These are phyloP conservation scores for Toxostoma redivivum DNA, from an alignment of 2,113 vertebrate genomes.

Conservation along the genomic window DNA sequence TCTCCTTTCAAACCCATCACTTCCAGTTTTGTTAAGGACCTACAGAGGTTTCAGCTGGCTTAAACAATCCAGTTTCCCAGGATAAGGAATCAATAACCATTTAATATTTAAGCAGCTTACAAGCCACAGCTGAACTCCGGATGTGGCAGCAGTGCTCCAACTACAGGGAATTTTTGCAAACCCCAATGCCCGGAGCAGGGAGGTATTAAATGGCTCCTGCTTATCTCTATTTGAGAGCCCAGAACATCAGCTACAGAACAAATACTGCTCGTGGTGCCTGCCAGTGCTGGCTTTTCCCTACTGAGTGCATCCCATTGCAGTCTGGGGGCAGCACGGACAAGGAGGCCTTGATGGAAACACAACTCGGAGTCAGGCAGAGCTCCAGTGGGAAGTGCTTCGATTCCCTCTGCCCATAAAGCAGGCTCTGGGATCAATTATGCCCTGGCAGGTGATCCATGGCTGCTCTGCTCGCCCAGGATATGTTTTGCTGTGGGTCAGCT, in stretches of 20 bases:
- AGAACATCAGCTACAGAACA: background rate
- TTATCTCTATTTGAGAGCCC: background rate
- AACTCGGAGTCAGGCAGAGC: background rate
- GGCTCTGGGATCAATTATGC: background rate
- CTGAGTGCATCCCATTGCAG: background rate
- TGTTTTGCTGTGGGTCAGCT: background rate
- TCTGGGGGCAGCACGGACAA: background rate
- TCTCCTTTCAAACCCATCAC: background rate
- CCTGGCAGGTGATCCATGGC: background rate
- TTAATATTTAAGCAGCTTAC: conserved; percentile 50
- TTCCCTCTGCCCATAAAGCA: background rate
- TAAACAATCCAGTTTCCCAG: background rate
- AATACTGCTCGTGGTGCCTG: background rate
- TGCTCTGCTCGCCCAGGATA: background rate
- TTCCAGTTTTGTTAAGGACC: background rate
- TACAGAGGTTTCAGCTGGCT: background rate
- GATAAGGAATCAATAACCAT: conserved; percentile 33
- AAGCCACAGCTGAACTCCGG: background rate
- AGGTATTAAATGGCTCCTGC: background rate
- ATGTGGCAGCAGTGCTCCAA: background rate
- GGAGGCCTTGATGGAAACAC: background rate
- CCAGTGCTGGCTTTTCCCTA: background rate
- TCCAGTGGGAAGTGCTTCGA: background rate
- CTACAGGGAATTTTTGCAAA: background rate
- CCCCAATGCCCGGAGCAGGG: background rate